These are phyloP conservation scores for Nymphalis polychloros DNA, from an alignment of 2,888 invertebrate species.

Conservation along the genomic window DNA sequence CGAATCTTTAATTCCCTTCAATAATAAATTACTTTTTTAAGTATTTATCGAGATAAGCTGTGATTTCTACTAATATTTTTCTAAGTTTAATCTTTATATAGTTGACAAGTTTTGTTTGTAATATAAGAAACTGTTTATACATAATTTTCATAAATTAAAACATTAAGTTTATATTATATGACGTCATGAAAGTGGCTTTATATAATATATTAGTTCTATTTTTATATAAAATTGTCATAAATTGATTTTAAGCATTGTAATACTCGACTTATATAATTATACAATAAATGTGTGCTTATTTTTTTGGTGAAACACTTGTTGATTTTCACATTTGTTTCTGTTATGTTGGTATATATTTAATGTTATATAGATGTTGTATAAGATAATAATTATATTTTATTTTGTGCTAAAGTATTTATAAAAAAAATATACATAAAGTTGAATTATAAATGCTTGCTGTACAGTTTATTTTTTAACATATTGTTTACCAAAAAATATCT, in stretches of 20 bases:
- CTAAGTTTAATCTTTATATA: slow-evolving; percentile 41
- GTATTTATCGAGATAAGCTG: slow-evolving; percentile 63
- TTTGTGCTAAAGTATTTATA: not conserved
- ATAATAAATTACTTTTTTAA: slow-evolving; percentile 30
- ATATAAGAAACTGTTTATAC: slow-evolving; percentile 27
- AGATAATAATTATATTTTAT: not conserved
- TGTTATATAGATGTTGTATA: slow-evolving; percentile 22
- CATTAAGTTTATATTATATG: not conserved
- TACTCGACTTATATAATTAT: slow-evolving; percentile 26
- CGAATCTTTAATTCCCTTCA: slow-evolving; percentile 10
- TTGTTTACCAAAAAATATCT: slow-evolving; percentile 40
- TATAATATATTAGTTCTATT: slow-evolving; percentile 15
- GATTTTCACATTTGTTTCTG: slow-evolving; percentile 29
- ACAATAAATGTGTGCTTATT: slow-evolving; percentile 41
- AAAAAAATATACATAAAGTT: not conserved
- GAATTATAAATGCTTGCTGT: slow-evolving; percentile 18
- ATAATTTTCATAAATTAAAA: not conserved
- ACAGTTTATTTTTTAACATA: slow-evolving; percentile 18
- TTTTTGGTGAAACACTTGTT: slow-evolving; percentile 53
- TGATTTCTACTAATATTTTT: slow-evolving; percentile 66
- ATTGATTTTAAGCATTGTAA: slow-evolving; percentile 11
- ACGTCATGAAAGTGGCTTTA: not conserved
- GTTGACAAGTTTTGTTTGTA: slow-evolving; percentile 48
- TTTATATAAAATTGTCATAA: not conserved
- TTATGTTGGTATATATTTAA: slow-evolving; percentile 15